Evolutionary conservation across 2,113 vertebrate species (phyloP), one percentile per base, ranked within the genome.

Genomic region (Cariama cristata): DNA sequence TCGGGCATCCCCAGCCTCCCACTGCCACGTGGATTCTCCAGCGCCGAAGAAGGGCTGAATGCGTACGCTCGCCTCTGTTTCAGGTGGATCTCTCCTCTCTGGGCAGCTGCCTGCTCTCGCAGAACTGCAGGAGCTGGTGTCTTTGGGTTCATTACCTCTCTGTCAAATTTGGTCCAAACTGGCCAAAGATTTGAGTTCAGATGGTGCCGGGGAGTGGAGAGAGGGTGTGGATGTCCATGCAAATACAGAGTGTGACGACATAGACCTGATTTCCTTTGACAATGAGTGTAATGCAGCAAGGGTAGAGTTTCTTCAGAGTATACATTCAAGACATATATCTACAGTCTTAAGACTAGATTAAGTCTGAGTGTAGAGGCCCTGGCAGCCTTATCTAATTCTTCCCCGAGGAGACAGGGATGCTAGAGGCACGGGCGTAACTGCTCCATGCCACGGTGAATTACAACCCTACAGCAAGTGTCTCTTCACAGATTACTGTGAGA

Each of bases 381-480:
- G 56, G 24, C 30, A 97, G 75, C 60, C 83, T 86, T 33, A 63
- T 67, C 60, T 81, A 88, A 86, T 58, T 79, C 72, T 71, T 84
- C 96, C 80, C 86, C 71, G 35, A 91, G 30, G 86, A 52, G n/a
- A 81, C n/a, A 56, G 38, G 30, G 68, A 60, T 93, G 60, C 73
- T 75, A 69, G 73, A 96, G 83, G 80, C 35, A 89, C 76, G 73
- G 33, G 72, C 2, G 2, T 73, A 89, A 96, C 63, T 81, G 79
- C 55, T 96, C 72, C 11, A 5, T 63, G 79, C 15, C 3, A 1
- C 8, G 44, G 52, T 93, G 91, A 94, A 91, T 94, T 96, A 95
- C 83, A 92, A 5, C 68, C 86, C 72, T 21, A 49, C 79, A 64
- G 52, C 75, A 91, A 59, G 53, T 44, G 40, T 53, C 82, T 42